Conservation (phyloP, 2,113 vertebrate species). For the Sprattus sprattus region DNA sequence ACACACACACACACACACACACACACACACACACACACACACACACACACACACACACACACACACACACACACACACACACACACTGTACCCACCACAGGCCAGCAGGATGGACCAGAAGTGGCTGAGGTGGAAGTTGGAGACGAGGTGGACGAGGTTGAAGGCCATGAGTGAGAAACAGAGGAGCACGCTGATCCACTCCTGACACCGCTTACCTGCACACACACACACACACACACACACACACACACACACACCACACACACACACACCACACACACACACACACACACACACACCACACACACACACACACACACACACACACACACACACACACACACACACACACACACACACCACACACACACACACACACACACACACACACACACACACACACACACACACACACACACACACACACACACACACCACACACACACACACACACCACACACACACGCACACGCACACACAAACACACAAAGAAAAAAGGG, state of each 20-base stretch:
- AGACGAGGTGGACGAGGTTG: constrained; percentile 87
- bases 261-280: constrained; percentile 13
- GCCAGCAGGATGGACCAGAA: constrained; percentile 77
- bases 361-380: no score
- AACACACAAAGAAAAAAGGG: no score
- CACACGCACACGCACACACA: no score
- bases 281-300: constrained; percentile 3
- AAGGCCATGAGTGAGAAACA: constrained; percentile 92
- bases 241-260: constrained; percentile 15
- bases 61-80: constrained; percentile 5
- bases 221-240: constrained; percentile 13
- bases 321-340: no score
- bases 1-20: not conserved
- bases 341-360: not conserved
- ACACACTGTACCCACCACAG: constrained; percentile 71
- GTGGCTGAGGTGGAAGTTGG: constrained; percentile 85
- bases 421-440: no score
- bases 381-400: no score
- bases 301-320: not conserved
- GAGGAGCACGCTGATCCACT: constrained; percentile 89
- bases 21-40: not conserved
- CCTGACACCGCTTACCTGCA: constrained; percentile 90
- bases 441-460: not conserved
- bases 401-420: not conserved
- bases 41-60: not conserved